phyloP scores from a whole-genome alignment of 1,140 invertebrate genomes.

The Centruroides vittatus region DNA sequence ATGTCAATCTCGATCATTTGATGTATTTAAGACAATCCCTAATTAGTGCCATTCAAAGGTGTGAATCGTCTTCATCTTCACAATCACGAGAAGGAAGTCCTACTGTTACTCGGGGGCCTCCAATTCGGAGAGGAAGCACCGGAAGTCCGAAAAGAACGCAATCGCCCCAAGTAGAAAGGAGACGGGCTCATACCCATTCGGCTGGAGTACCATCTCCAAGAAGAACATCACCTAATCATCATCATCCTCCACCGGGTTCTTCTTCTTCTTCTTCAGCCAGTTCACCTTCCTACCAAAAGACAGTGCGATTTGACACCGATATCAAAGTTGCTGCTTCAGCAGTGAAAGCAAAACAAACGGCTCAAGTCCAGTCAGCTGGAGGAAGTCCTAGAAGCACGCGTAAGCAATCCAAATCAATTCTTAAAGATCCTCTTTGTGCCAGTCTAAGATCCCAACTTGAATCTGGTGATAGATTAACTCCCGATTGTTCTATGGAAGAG shows the following conservation, averaged over 20 bases:
- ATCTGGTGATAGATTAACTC: conserved; percentile 1
- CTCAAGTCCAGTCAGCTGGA: too few species aligned
- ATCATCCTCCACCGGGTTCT: not conserved
- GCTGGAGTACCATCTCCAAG: not conserved
- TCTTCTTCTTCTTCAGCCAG: not conserved
- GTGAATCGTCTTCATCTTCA: conserved; percentile 15
- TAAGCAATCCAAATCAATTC: conserved; percentile 16
- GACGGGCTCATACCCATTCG: not conserved
- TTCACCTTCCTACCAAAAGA: conserved; percentile 10
- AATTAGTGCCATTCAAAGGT: conserved; percentile 25
- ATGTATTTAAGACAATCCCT: conserved; percentile 25
- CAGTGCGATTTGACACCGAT: conserved; percentile 15
- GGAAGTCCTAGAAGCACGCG: not conserved
- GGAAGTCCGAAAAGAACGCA: not conserved
- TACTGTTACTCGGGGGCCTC: not conserved
- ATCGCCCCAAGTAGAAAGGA: not conserved
- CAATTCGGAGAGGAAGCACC: not conserved
- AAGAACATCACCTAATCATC: not conserved
- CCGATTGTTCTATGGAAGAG: conserved; percentile 21
- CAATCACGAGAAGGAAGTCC: not conserved
- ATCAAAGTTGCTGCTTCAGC: not conserved
- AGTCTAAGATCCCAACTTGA: conserved; percentile 15
- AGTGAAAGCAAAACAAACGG: too few species aligned
- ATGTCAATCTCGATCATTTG: conserved; percentile 26
- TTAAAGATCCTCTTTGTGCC: conserved; percentile 20